Conservation (phyloP, 2,888 invertebrate genomes). For the Caenorhabditis imperialis region DNA sequence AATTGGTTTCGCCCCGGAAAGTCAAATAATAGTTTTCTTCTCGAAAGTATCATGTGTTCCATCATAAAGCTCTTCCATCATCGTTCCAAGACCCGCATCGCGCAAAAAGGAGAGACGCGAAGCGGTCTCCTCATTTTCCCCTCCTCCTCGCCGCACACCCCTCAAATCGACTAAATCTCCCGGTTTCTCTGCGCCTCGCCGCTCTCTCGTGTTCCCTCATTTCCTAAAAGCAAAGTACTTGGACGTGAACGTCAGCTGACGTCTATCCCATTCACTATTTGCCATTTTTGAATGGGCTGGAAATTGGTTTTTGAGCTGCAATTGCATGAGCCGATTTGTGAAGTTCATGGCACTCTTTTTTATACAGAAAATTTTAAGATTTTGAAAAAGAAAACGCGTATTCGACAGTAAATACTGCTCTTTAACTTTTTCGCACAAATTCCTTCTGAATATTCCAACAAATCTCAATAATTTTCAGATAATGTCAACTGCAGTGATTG, state of each 20-base stretch:
- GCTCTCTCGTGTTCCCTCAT: not conserved
- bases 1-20: too few species aligned
- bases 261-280: too few species aligned
- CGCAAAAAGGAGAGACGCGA: conserved; percentile 17
- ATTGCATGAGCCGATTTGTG: too few species aligned
- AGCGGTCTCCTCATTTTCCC: conserved; percentile 9
- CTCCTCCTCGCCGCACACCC: not conserved
- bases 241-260: conserved; percentile 13
- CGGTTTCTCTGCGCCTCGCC: not conserved
- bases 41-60: not conserved
- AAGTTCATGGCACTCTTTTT: too few species aligned
- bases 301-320: too few species aligned
- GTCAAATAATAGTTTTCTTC: too few species aligned
- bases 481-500: conserved; percentile 49
- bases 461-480: too few species aligned
- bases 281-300: too few species aligned
- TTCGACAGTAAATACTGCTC: too few species aligned
- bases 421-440: not conserved
- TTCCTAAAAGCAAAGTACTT: conserved; percentile 12
- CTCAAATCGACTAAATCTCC: conserved; percentile 5
- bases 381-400: too few species aligned
- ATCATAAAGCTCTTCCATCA: conserved; percentile 8
- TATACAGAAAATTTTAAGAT: too few species aligned
- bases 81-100: conserved; percentile 12
- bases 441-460: conserved; percentile 2